A percentile compares a stretch with the other conserved stretches of the same genome.
These are phyloP conservation scores for Zygogramma bicolorata DNA, from an alignment of 2,888 invertebrate species.

Conservation along the genomic window DNA sequence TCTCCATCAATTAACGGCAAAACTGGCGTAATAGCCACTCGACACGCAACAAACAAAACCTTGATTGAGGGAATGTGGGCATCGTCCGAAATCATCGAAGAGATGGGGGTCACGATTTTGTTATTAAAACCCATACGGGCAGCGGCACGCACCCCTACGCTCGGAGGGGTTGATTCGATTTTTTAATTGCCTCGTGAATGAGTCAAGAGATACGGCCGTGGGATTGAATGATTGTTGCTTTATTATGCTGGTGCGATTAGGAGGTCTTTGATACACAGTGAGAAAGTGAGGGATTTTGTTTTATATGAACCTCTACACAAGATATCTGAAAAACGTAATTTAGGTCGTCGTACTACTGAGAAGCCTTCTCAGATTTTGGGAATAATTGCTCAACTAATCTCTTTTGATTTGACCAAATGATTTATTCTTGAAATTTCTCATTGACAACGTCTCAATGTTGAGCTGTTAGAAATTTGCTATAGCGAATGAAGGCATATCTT, in stretches of 20 bases:
- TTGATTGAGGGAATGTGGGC: constrained; percentile 3
- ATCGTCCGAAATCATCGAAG: neutral
- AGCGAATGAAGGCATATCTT: too few relatives aligned
- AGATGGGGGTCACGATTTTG: constrained; percentile 1
- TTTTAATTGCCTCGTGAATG: neutral
- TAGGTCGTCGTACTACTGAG: too few relatives aligned
- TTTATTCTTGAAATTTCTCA: too few relatives aligned
- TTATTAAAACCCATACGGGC: neutral
- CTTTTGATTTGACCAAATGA: too few relatives aligned
- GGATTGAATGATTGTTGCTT: neutral
- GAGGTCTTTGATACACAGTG: neutral
- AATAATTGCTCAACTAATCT: too few relatives aligned
- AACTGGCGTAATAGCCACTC: neutral
- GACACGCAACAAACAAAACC: neutral
- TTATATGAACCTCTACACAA: too few relatives aligned
- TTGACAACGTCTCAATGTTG: too few relatives aligned
- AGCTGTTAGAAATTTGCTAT: too few relatives aligned
- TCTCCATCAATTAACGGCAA: neutral
- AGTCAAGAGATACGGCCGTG: neutral
- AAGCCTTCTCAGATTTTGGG: too few relatives aligned
- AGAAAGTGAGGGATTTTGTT: neutral
- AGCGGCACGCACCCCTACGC: neutral
- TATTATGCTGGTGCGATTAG: neutral
- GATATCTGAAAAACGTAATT: too few relatives aligned
- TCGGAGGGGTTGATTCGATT: neutral